These are phyloP conservation scores for Spondyliosoma cantharus DNA, from an alignment of 2,797 vertebrate species.

Conservation along the genomic window DNA sequence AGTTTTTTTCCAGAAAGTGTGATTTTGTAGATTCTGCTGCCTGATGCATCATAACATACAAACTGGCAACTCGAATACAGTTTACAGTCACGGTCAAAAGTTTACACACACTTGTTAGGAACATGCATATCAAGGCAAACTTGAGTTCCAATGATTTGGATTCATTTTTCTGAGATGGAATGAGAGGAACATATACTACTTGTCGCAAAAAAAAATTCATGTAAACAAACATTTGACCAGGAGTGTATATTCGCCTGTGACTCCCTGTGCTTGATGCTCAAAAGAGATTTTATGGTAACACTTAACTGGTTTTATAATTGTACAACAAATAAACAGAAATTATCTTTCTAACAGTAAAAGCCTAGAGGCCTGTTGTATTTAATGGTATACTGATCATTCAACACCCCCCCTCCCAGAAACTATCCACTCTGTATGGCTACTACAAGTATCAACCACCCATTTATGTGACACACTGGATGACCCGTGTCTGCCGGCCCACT, in stretches of 20 bases:
- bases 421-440: background rate
- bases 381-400: background rate
- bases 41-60: background rate
- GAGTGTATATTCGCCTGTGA: too few relatives aligned
- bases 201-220: too few relatives aligned
- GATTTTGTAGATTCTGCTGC: slow-evolving; percentile 14
- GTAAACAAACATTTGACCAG: too few relatives aligned
- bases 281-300: background rate
- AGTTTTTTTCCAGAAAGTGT: slow-evolving; percentile 23
- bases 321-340: background rate
- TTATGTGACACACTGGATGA: slow-evolving; percentile 13
- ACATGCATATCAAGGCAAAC: too few relatives aligned
- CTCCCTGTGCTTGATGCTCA: background rate
- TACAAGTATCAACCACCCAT: background rate
- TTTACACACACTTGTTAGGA: too few relatives aligned
- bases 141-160: too few relatives aligned
- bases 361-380: background rate
- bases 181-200: too few relatives aligned
- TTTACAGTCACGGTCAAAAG: background rate
- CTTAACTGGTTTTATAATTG: background rate
- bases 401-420: background rate
- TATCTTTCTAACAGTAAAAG: background rate
- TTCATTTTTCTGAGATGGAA: too few relatives aligned
- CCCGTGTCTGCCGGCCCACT: background rate
- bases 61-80: background rate